Evolutionary conservation across 2,888 invertebrate species (phyloP), one percentile per base, ranked within the genome.

Genomic region (Agrotis clavis): DNA sequence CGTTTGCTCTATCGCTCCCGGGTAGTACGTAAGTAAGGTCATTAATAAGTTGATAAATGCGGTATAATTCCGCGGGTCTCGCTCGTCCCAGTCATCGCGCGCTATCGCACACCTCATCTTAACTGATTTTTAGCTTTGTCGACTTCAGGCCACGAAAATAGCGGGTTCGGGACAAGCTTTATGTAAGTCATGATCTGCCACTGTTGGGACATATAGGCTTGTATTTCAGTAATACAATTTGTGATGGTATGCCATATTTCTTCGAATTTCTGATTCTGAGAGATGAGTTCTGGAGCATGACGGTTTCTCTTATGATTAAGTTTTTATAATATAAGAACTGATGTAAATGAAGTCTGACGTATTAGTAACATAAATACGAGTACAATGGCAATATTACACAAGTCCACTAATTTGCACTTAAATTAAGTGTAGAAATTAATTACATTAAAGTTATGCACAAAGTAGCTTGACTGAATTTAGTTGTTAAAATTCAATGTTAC

Each of bases 31-130:
- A 70, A 57, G 74, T 72, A 77, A 63, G 65, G 65, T 82, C 82
- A 79, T 85, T 85, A 85, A 82, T 87, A 88, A 87, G 86, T 89
- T 90, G 90, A 91, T 91, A 88, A 90, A 92, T 91, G 86, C 85
- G 81, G 77, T 85, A 75, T 83, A 86, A 91, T 90, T 89, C 86
- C 87, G 86, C 88, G 86, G 87, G 87, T 87, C 85, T 81, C 81
- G 62, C 74, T 82, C 80, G 80, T 84, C 85, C 74, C 71, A 87
- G 85, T 89, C 90, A 88, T 83, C 86, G 85, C 71, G 73, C 69
- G 69, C 87, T 90, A 90, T 90, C 89, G 86, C 78, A 75, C 77
- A 81, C 84, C 75, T 80, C 81, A 89, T 90, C 90, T 88, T 81
- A 85, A 84, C 86, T 74, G 87, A 86, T 88, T 87, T 85, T 81